These are phyloP conservation scores for Melitaea athalia DNA, from an alignment of 2,888 invertebrate genomes.

Conservation along the genomic window DNA sequence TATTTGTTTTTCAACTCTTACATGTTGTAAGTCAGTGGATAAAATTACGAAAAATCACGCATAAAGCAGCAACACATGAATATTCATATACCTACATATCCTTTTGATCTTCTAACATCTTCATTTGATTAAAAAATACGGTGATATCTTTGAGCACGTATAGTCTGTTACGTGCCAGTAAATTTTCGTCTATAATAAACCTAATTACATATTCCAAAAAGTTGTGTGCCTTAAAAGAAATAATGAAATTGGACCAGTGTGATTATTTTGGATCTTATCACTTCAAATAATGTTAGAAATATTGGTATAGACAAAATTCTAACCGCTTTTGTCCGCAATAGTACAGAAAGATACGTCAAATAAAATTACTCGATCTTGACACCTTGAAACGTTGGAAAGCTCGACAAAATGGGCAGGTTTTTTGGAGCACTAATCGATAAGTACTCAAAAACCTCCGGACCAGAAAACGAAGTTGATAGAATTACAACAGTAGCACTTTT, in stretches of 20 bases:
- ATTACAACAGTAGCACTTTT: constrained; percentile 49
- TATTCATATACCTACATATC: not conserved
- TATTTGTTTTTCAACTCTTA: too few relatives aligned
- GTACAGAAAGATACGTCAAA: constrained; percentile 17
- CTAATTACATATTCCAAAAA: not conserved
- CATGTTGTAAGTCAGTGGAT: not conserved
- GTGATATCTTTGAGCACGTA: not conserved
- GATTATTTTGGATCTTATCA: not conserved
- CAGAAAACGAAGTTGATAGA: constrained; percentile 54
- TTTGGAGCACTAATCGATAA: constrained; percentile 41
- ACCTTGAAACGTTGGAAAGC: constrained; percentile 13
- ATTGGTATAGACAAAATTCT: not conserved
- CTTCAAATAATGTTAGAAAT: not conserved
- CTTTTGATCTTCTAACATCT: not conserved
- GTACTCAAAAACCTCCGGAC: constrained; percentile 55
- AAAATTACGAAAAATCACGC: not conserved
- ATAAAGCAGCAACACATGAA: not conserved
- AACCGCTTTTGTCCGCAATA: constrained; percentile 12
- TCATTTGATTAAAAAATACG: constrained; percentile 1
- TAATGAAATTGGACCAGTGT: not conserved
- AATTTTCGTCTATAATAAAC: not conserved
- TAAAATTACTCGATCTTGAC: constrained; percentile 19
- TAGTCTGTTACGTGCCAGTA: not conserved
- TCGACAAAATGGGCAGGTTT: constrained; percentile 31
- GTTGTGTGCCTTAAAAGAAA: not conserved